Percentiles rank a stretch among this genome's conserved stretches.
Evolutionary conservation across 2,797 vertebrate genomes (phyloP).

Genomic region (Sparidentex hasta): DNA sequence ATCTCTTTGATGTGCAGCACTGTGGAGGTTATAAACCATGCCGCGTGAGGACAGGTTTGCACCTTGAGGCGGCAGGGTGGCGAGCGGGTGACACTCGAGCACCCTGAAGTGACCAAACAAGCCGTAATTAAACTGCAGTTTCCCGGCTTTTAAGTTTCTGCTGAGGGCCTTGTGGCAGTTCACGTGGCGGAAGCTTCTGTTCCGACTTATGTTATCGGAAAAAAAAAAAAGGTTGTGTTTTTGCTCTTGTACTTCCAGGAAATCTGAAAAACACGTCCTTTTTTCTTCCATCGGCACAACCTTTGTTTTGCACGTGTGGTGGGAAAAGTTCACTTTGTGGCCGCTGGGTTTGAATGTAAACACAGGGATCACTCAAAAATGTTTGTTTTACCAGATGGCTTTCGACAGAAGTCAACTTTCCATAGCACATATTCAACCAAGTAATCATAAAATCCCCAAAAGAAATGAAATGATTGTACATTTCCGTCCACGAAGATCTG

Average conservation of each 20-base stretch:
- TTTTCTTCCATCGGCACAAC: background rate
- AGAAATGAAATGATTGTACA: background rate
- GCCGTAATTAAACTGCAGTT: conserved; percentile 24
- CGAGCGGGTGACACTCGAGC: conserved; percentile 21
- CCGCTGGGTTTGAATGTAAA: too few relatives aligned
- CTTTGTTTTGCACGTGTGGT: background rate
- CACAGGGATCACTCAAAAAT: background rate
- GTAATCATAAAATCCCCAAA: background rate
- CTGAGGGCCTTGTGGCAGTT: background rate
- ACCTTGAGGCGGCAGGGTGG: background rate
- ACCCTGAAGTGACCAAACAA: conserved; percentile 3
- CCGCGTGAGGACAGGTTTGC: conserved; percentile 8
- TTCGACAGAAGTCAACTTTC: background rate
- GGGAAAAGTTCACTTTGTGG: background rate
- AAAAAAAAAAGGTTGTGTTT: background rate
- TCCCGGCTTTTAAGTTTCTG: background rate
- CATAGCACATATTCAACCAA: background rate
- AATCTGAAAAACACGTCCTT: background rate
- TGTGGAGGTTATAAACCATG: conserved; percentile 21
- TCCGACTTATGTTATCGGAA: background rate
- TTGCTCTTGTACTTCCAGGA: background rate
- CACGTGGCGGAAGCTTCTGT: background rate
- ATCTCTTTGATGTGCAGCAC: conserved; percentile 35
- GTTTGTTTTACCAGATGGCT: background rate
- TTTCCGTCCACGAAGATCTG: background rate